A percentile compares a stretch with the other conserved stretches of the same genome.
These are phyloP conservation scores for Xestia ashworthii DNA, from an alignment of 2,888 invertebrate genomes.

Conservation along the genomic window DNA sequence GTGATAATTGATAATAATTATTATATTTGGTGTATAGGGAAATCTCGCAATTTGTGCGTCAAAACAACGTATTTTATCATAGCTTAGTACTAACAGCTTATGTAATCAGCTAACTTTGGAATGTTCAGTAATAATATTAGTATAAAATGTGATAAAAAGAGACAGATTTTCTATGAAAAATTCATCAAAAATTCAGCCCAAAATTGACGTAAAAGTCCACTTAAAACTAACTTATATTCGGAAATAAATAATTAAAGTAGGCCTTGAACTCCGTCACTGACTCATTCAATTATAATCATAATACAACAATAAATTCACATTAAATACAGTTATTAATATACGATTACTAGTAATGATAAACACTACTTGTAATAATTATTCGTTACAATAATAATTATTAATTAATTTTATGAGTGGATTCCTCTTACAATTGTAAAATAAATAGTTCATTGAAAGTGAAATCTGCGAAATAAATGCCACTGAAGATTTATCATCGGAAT, in stretches of 20 bases:
- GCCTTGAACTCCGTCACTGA: conserved; percentile 77
- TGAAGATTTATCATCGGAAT: neutral
- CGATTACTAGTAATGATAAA: conserved; percentile 72
- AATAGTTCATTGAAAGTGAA: neutral
- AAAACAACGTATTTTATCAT: conserved; percentile 38
- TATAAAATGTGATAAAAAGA: conserved; percentile 41
- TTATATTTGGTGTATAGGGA: conserved; percentile 10
- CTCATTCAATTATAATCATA: conserved; percentile 63
- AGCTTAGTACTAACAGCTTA: conserved; percentile 58
- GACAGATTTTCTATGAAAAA: conserved; percentile 41
- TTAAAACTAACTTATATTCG: conserved; percentile 65
- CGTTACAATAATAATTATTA: conserved; percentile 1
- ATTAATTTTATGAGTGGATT: conserved; percentile 64
- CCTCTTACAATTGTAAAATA: conserved; percentile 68
- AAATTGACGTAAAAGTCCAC: conserved; percentile 58
- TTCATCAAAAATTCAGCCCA: conserved; percentile 57
- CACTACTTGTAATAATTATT: conserved; percentile 63
- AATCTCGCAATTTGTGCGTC: conserved; percentile 12
- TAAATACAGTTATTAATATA: conserved; percentile 72
- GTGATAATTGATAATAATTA: conserved; percentile 57
- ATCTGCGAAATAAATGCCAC: conserved; percentile 1
- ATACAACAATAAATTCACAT: conserved; percentile 73
- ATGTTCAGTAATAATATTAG: conserved; percentile 53
- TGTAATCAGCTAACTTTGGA: conserved; percentile 63
- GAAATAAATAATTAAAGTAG: conserved; percentile 67